Evolutionary conservation across 1,140 invertebrate genomes (phyloP).

Genomic region (Eupristina koningsbergeri): DNA sequence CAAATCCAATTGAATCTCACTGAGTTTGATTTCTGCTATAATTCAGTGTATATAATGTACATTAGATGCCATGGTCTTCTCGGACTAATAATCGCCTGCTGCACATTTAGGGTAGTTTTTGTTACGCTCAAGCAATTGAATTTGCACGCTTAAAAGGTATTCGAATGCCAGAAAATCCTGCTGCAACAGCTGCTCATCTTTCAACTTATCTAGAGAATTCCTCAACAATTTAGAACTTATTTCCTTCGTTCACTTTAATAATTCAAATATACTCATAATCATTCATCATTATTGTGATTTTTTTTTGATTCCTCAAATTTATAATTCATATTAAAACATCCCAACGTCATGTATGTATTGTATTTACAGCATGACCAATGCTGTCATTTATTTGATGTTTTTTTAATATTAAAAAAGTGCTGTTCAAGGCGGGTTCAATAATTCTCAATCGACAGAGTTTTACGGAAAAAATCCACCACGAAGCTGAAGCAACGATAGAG

Average conservation of each 20-base stretch:
- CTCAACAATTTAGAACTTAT: neutral
- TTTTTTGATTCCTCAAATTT: too few relatives aligned
- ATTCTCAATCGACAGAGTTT: too few relatives aligned
- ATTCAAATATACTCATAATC: neutral
- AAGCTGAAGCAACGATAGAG: too few relatives aligned
- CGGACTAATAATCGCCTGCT: neutral
- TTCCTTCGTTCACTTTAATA: neutral
- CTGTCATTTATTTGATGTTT: too few relatives aligned
- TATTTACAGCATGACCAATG: too few relatives aligned
- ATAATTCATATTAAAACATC: too few relatives aligned
- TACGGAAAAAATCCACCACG: too few relatives aligned
- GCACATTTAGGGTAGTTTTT: constrained; percentile 11
- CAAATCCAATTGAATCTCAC: constrained; percentile 21
- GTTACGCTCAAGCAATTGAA: constrained; percentile 9
- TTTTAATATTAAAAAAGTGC: too few relatives aligned
- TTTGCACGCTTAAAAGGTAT: constrained; percentile 1
- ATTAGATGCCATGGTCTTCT: neutral
- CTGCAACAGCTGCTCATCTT: constrained; percentile 1
- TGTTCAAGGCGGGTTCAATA: too few relatives aligned
- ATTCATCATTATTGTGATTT: neutral
- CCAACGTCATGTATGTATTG: too few relatives aligned
- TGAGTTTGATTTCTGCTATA: constrained; percentile 15
- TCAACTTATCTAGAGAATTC: neutral
- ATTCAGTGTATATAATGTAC: too few relatives aligned
- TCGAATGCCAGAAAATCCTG: constrained; percentile 11